Conservation (phyloP, 2,888 invertebrate species). For the Philereme transversata region DNA sequence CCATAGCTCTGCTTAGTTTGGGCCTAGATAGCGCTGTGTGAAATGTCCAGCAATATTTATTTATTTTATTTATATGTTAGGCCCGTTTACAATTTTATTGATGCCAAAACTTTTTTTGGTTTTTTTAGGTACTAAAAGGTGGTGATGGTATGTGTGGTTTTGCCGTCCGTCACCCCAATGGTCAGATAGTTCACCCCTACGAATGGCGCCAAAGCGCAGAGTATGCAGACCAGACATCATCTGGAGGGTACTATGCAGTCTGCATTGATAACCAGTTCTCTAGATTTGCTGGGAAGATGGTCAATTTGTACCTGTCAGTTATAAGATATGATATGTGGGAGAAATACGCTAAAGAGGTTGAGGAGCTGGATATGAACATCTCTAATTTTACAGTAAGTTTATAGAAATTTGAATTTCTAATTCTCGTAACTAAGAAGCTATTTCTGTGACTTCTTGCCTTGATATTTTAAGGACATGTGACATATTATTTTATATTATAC, state of each 20-base stretch:
- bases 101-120: no score
- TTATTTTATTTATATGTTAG: no score
- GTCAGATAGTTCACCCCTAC: slow-evolving; percentile 94
- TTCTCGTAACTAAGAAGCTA: no score
- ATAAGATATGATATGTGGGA: slow-evolving; percentile 97
- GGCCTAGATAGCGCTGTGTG: no score
- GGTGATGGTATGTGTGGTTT: slow-evolving; percentile 98
- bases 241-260: slow-evolving; percentile 94
- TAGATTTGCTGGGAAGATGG: slow-evolving; percentile 93
- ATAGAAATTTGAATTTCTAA: no score
- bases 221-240: slow-evolving; percentile 92
- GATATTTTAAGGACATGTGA: no score
- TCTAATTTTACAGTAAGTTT: slow-evolving; percentile 93
- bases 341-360: slow-evolving; percentile 94
- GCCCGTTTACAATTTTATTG: no score
- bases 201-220: slow-evolving; percentile 95
- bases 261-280: slow-evolving; percentile 97
- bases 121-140: slow-evolving; percentile 91
- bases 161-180: slow-evolving; percentile 93
- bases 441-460: no score
- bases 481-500: no score
- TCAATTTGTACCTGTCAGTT: slow-evolving; percentile 95
- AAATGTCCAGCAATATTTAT: no score
- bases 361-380: slow-evolving; percentile 93
- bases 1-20: no score